A percentile compares a stretch with the other conserved stretches of the same genome.
Conservation (phyloP, 1,140 invertebrate species). For the Drosophila rufa region DNA sequence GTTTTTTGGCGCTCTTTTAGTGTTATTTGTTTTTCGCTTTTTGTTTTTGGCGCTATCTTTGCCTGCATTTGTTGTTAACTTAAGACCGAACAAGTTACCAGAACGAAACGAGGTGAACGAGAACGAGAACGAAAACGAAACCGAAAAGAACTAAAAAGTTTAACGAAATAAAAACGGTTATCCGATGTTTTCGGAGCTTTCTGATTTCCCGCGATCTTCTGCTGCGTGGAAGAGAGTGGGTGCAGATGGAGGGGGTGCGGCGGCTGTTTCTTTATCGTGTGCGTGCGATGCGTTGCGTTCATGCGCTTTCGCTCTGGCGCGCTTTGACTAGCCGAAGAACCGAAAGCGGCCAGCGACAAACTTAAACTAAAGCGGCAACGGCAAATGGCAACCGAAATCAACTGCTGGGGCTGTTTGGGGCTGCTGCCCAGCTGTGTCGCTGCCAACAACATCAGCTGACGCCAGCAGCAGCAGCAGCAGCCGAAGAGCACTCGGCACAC, state of each 20-base stretch:
- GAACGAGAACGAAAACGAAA: background rate
- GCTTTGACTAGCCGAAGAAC: slow-evolving; percentile 56
- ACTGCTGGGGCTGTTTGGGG: slow-evolving; percentile 9
- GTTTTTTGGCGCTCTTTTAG: slow-evolving; percentile 45
- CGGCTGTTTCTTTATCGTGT: slow-evolving; percentile 14
- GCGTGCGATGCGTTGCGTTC: slow-evolving; percentile 21
- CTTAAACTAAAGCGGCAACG: slow-evolving; percentile 51
- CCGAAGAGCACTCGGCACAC: slow-evolving; percentile 20
- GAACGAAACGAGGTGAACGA: slow-evolving; percentile 27
- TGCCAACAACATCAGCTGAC: slow-evolving; percentile 39
- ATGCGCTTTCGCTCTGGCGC: slow-evolving; percentile 46
- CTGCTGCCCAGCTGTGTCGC: slow-evolving; percentile 39
- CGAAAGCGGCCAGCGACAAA: slow-evolving; percentile 72
- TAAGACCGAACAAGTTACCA: slow-evolving; percentile 43
- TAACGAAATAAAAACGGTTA: slow-evolving; percentile 53
- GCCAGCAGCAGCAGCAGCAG: slow-evolving; percentile 27
- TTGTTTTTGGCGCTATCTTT: slow-evolving; percentile 51
- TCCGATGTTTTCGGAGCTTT: slow-evolving; percentile 40
- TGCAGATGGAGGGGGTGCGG: slow-evolving; percentile 15
- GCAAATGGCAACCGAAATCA: slow-evolving; percentile 22
- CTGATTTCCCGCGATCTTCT: slow-evolving; percentile 55
- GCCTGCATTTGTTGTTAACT: slow-evolving; percentile 33
- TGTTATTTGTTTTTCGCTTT: slow-evolving; percentile 7
- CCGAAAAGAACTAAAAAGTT: slow-evolving; percentile 48
- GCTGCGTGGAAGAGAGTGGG: slow-evolving; percentile 39